Evolutionary conservation across 2,888 invertebrate species (phyloP), one percentile per base, ranked within the genome.

Genomic region (Creontiades dilutus): DNA sequence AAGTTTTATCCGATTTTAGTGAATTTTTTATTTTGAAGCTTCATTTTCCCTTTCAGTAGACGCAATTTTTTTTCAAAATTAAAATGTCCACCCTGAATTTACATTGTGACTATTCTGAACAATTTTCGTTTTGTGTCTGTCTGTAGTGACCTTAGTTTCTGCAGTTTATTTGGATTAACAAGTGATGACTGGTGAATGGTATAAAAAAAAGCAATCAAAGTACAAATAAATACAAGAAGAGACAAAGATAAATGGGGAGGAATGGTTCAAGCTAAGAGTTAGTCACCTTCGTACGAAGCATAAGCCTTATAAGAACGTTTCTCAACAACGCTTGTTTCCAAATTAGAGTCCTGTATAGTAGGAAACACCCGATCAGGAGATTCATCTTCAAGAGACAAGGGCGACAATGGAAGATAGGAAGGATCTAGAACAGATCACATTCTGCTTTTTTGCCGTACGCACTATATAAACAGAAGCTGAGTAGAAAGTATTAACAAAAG

Each of bases 401-500:
- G 80, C 78, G 88, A 55, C 80, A 88, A 52, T 47, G 78, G 78
- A 47, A 47, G 68, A n/a, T 55, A 80, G 27, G 80, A 46, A 76
- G 52, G n/a, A 88, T 88, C 88, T 88, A 88, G 52, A 88, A 88
- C 88, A 88, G 88, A 88, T 37, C 80, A 80, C 88, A 88, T 88
- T 78, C 88, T 88, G 88, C n/a, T 46, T 76, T 88, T 86, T 86
- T 47, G 55, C 82, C 52, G 80, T 52, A 82, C 52, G 55, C 28
- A 48, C 82, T 52, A 52, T 23, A 61, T 61, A n/a, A 61, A 68
- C 68, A 23, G 23, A 68, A 68, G 68, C 68, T 61, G 61, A 61
- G 23, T 27, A 23, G 9, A 37, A 48, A 19, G 46, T 16, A 48
- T 47, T 46, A 47, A 47, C 48, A 80, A 46, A n/a, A 80, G 19